phyloP scores from a whole-genome alignment of 2,113 vertebrate genomes.

The Menura novaehollandiae region DNA sequence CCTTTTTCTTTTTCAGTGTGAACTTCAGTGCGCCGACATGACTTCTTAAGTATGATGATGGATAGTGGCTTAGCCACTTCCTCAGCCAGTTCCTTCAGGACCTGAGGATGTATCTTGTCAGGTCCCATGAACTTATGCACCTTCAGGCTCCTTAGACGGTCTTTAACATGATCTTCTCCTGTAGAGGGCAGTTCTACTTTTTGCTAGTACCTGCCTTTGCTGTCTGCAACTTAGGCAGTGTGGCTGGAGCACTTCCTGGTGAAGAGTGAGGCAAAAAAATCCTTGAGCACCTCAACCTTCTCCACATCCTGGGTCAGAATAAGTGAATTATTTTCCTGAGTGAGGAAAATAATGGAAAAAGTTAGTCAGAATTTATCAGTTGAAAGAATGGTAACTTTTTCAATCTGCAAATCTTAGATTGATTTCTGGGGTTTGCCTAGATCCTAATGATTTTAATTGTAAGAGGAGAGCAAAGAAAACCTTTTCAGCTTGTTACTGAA shows the following conservation, averaged over 20 bases:
- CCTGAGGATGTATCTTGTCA: no score
- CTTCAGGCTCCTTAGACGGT: background rate
- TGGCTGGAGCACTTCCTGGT: background rate
- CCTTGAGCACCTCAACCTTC: background rate
- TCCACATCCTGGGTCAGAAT: background rate
- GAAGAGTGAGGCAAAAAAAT: background rate
- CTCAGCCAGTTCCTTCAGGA: background rate
- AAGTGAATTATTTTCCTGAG: background rate
- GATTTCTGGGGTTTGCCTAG: background rate
- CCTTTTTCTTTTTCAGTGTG: background rate
- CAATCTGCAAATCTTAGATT: background rate
- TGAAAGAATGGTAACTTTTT: background rate
- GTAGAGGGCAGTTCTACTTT: background rate
- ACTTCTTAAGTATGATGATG: background rate
- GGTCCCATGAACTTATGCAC: no score
- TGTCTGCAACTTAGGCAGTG: background rate
- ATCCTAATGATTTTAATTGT: background rate
- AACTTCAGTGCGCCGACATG: background rate
- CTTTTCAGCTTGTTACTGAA: background rate
- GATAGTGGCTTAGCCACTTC: background rate
- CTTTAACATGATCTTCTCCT: background rate
- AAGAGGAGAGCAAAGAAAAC: background rate
- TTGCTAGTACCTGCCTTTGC: background rate
- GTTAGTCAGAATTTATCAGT: background rate
- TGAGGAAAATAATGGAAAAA: background rate